These are phyloP conservation scores for Noctuana brunneofusca DNA, from an alignment of 2,888 invertebrate genomes.

Conservation along the genomic window DNA sequence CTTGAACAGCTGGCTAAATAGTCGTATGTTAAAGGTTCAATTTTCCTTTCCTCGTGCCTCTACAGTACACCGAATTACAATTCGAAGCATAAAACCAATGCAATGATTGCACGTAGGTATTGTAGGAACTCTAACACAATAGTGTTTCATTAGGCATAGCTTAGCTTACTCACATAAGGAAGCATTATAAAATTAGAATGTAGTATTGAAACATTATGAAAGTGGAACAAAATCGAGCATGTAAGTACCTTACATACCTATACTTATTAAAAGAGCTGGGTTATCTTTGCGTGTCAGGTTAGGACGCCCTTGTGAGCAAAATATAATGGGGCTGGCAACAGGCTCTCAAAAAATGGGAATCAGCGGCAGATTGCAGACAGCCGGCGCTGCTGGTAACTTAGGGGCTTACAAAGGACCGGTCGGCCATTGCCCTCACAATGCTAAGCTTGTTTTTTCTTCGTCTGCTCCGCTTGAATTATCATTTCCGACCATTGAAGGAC, in stretches of 20 bases:
- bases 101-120: no score
- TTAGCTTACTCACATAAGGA: no score
- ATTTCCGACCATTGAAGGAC: constrained; percentile 39
- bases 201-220: background rate
- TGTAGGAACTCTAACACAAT: constrained; percentile 1
- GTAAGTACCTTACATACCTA: background rate
- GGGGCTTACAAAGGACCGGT: constrained; percentile 39
- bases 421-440: constrained; percentile 66
- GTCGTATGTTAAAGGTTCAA: constrained; percentile 36
- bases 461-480: constrained; percentile 49
- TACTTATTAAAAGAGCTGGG: background rate
- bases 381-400: constrained; percentile 37
- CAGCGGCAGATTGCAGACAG: constrained; percentile 39
- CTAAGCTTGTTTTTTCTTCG: constrained; percentile 52
- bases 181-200: background rate
- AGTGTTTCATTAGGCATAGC: background rate
- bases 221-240: background rate
- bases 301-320: constrained; percentile 25
- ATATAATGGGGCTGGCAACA: constrained; percentile 33
- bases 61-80: constrained; percentile 19
- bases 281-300: constrained; percentile 25
- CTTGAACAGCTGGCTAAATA: no score
- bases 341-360: constrained; percentile 35
- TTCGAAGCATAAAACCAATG: constrained; percentile 10
- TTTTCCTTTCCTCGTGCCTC: constrained; percentile 30